These are phyloP conservation scores for Peromyscus maniculatus DNA, from an alignment of 2,113 vertebrate genomes.

Conservation along the genomic window DNA sequence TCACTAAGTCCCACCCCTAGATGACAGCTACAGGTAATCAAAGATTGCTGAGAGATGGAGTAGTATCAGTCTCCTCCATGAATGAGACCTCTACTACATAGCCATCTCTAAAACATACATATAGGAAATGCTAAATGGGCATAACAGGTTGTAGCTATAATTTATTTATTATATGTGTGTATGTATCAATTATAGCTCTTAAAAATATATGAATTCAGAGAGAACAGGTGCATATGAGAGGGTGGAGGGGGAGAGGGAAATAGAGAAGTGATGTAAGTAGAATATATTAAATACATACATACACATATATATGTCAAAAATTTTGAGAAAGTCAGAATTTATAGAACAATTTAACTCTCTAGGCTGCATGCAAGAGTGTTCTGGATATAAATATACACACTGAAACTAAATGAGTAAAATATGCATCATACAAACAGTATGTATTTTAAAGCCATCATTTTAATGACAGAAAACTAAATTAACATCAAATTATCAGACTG, in stretches of 20 bases:
- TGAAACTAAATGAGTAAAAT: not conserved
- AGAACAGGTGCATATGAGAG: too few relatives aligned
- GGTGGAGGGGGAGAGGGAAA: not conserved
- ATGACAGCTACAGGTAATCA: not conserved
- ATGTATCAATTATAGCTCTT: not conserved
- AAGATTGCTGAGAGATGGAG: not conserved
- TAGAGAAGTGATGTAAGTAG: not conserved
- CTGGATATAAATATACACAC: not conserved
- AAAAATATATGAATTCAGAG: not conserved
- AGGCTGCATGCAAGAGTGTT: not conserved
- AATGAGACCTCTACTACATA: not conserved
- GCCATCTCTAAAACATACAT: not conserved
- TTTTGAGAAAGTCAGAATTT: not conserved
- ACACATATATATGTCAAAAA: not conserved
- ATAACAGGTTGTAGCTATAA: not conserved
- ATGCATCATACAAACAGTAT: not conserved
- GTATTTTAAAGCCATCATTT: not conserved
- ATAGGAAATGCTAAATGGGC: not conserved
- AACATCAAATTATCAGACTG: not conserved
- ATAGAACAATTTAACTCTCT: not conserved
- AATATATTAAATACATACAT: not conserved
- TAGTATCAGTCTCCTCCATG: not conserved
- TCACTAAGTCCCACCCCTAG: not conserved
- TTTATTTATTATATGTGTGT: not conserved
- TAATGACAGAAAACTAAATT: not conserved